Evolutionary conservation across 1,140 invertebrate genomes (phyloP).

Genomic region (Eriocheir sinensis): DNA sequence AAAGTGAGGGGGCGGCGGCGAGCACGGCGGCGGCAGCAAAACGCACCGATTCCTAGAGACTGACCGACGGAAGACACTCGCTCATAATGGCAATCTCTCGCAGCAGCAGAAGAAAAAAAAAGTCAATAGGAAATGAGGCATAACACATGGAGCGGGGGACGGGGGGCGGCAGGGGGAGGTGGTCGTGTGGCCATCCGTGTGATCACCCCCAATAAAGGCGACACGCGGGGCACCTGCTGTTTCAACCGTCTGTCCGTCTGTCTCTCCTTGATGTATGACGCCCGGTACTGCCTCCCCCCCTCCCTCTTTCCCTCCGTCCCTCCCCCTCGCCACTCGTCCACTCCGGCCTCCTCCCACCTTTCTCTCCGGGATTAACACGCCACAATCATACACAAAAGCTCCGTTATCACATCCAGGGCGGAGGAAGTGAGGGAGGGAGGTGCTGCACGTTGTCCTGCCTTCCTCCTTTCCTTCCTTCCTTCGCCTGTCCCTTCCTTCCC

Average conservation of each 20-base stretch:
- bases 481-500: too few species aligned
- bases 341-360: neutral
- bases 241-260: constrained; percentile 12
- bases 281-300: neutral
- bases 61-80: constrained; percentile 72
- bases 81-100: constrained; percentile 72
- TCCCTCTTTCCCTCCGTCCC: neutral
- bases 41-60: constrained; percentile 69
- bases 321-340: neutral
- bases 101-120: constrained; percentile 59
- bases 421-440: neutral
- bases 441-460: neutral
- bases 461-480: neutral
- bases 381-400: neutral
- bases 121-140: constrained; percentile 68
- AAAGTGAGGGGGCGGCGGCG: constrained; percentile 47
- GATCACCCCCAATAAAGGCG: neutral
- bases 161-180: too few species aligned
- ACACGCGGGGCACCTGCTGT: neutral
- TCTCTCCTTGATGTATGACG: neutral
- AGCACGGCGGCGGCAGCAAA: constrained; percentile 29
- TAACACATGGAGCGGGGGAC: constrained; percentile 39
- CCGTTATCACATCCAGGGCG: neutral
- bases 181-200: neutral
- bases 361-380: neutral